These are phyloP conservation scores for Tachuris rubrigastra DNA, from an alignment of 2,113 vertebrate genomes.

Conservation along the genomic window DNA sequence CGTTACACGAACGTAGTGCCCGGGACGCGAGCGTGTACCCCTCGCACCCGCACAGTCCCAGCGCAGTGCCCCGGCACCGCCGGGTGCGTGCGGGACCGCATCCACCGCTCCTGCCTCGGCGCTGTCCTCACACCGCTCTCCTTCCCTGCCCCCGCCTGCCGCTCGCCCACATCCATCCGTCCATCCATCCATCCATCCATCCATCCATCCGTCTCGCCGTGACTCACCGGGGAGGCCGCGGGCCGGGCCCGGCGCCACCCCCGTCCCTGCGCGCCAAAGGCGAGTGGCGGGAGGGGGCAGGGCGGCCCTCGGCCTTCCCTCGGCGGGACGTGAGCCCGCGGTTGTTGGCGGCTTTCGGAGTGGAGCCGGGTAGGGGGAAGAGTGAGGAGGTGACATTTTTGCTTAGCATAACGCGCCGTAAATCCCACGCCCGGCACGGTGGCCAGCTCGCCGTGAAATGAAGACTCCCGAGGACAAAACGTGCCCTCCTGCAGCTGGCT, in stretches of 20 bases:
- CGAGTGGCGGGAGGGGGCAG: constrained; percentile 31
- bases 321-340: not conserved
- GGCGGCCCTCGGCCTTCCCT: not conserved
- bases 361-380: not conserved
- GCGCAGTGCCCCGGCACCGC: not conserved
- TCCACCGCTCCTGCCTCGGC: not conserved
- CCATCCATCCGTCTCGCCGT: not conserved
- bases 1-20: not conserved
- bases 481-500: not conserved
- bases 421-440: not conserved
- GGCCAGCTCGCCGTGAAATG: not conserved
- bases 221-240: constrained; percentile 65
- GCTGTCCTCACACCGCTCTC: not conserved
- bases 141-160: not conserved
- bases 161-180: not conserved
- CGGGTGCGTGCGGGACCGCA: not conserved
- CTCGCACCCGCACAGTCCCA: not conserved
- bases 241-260: not conserved
- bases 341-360: not conserved
- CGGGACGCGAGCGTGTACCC: not conserved
- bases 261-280: not conserved
- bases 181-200: too few relatives aligned
- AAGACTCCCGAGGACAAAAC: not conserved
- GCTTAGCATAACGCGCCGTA: not conserved
- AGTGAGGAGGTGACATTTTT: not conserved